Evolutionary conservation across 2,888 invertebrate genomes (phyloP).

Genomic region (Spodoptera littoralis): DNA sequence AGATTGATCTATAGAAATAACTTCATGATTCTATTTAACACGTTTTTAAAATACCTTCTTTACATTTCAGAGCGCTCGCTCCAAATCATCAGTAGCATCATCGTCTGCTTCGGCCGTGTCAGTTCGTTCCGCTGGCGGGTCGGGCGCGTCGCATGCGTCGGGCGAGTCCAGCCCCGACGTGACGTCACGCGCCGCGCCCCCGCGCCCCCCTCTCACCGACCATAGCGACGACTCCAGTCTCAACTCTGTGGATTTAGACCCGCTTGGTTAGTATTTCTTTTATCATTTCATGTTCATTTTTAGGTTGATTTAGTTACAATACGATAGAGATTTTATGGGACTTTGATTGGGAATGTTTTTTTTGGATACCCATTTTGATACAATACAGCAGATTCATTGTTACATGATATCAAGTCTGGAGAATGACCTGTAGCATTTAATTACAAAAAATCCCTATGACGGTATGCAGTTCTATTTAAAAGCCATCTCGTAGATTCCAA

Average conservation of each 20-base stretch:
- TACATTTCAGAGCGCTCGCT: slow-evolving; percentile 89
- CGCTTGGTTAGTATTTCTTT: slow-evolving; percentile 84
- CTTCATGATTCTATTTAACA: background rate
- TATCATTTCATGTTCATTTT: no score
- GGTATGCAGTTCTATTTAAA: no score
- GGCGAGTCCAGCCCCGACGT: slow-evolving; percentile 86
- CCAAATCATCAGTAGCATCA: slow-evolving; percentile 88
- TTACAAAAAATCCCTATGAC: no score
- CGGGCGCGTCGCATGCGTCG: slow-evolving; percentile 82
- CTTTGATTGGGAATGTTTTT: no score
- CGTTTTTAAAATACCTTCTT: background rate
- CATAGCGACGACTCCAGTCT: slow-evolving; percentile 96
- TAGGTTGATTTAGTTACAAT: no score
- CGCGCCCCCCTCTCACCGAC: slow-evolving; percentile 81
- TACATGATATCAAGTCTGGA: no score
- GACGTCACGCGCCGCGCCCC: slow-evolving; percentile 85
- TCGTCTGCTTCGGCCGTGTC: slow-evolving; percentile 84
- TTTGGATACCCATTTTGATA: no score
- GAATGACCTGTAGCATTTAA: no score
- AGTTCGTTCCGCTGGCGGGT: slow-evolving; percentile 84
- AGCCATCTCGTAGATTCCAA: no score
- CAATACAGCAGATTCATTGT: no score
- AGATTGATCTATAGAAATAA: no score
- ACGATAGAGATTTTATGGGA: no score
- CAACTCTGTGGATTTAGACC: slow-evolving; percentile 96